phyloP scores from a whole-genome alignment of 2,113 vertebrate genomes.

The Vulpes lagopus region DNA sequence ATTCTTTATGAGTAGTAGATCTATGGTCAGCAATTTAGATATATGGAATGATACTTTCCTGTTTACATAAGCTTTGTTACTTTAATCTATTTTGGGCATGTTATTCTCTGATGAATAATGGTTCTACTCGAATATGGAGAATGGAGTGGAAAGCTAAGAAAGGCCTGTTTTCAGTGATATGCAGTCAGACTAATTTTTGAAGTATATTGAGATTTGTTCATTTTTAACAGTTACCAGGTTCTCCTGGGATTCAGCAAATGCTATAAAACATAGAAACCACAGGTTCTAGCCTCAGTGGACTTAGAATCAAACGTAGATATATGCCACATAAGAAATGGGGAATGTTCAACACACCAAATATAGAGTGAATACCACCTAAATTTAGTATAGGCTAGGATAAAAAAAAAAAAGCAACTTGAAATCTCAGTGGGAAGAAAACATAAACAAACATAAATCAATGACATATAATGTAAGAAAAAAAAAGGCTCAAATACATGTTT shows the following conservation, averaged over 20 bases:
- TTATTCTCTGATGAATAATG: conserved; percentile 56
- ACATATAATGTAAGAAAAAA: background rate
- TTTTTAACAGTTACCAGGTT: background rate
- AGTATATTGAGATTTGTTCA: background rate
- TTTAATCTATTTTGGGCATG: background rate
- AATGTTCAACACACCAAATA: background rate
- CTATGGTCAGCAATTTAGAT: conserved; percentile 39
- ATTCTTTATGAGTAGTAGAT: conserved; percentile 62
- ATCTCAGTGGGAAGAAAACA: background rate
- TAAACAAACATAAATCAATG: background rate
- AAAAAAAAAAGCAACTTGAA: background rate
- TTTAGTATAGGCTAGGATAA: background rate
- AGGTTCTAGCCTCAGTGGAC: background rate
- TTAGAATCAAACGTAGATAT: background rate
- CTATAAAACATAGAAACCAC: background rate
- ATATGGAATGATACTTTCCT: background rate
- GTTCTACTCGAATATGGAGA: background rate
- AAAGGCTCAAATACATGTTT: background rate
- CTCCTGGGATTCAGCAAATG: background rate
- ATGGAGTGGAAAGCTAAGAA: conserved; percentile 39
- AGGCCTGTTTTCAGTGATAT: conserved; percentile 14
- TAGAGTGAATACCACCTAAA: background rate
- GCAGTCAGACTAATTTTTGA: background rate
- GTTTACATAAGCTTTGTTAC: background rate
- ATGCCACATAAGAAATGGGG: background rate